A percentile compares a stretch with the other conserved stretches of the same genome.
Conservation (phyloP, 1,140 invertebrate genomes). For the Papilio xuthus region DNA sequence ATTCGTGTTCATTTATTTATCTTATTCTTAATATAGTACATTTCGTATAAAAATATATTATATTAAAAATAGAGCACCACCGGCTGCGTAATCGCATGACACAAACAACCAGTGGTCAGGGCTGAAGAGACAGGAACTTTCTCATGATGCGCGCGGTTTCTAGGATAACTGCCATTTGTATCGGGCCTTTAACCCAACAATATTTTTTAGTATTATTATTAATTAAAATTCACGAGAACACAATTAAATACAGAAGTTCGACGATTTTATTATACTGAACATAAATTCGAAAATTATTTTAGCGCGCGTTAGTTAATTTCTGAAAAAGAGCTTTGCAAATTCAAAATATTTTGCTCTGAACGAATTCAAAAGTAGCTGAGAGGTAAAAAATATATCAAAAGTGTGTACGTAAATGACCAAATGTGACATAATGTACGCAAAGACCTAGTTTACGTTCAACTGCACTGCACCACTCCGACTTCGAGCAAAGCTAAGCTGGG, state of each 20-base stretch:
- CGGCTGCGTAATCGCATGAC: too few species aligned
- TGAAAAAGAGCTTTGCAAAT: not conserved
- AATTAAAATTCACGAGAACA: too few species aligned
- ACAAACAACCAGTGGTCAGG: too few species aligned
- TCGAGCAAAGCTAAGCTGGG: conserved; percentile 35
- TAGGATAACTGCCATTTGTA: too few species aligned
- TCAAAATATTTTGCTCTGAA: not conserved
- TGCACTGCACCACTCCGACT: conserved; percentile 40
- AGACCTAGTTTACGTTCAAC: conserved; percentile 34
- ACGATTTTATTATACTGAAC: not conserved
- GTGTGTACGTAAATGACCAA: not conserved
- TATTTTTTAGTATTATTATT: too few species aligned
- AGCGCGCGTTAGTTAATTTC: not conserved
- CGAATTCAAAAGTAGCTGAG: not conserved
- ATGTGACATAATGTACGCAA: conserved; percentile 26
- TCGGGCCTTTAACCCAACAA: too few species aligned
- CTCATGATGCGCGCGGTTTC: too few species aligned
- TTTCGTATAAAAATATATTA: too few species aligned
- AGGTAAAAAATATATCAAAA: not conserved
- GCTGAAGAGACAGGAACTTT: too few species aligned
- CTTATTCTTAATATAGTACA: too few species aligned
- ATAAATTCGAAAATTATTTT: not conserved
- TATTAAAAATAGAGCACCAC: too few species aligned
- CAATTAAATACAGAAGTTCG: too few species aligned
- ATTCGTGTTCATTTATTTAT: not conserved